Percentiles rank a stretch among this genome's conserved stretches.
phyloP scores from a whole-genome alignment of 2,888 invertebrate genomes.

The Penaeus monodon region DNA sequence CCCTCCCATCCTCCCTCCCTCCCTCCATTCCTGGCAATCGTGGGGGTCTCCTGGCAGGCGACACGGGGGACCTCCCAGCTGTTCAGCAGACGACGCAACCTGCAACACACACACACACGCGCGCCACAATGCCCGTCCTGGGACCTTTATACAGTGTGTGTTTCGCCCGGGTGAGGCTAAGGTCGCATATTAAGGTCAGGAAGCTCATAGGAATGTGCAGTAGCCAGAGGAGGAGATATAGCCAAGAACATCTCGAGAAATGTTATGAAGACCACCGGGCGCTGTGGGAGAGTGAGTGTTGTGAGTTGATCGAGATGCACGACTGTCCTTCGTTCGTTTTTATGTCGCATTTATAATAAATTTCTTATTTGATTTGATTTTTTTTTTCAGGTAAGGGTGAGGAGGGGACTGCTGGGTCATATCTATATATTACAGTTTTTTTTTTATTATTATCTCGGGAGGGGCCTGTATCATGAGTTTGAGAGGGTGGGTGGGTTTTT shows the following conservation, averaged over 20 bases:
- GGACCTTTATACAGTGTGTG: constrained; percentile 33
- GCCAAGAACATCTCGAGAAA: constrained; percentile 50
- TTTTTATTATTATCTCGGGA: too few species aligned
- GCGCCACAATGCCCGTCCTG: constrained; percentile 12
- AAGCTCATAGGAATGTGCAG: constrained; percentile 30
- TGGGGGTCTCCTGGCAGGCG: too few species aligned
- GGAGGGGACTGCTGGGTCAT: too few species aligned
- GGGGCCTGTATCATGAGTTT: too few species aligned
- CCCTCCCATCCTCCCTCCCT: background rate
- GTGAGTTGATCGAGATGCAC: background rate
- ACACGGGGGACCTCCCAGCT: background rate
- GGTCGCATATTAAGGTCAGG: background rate
- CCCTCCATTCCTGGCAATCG: too few species aligned
- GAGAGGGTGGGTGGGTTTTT: too few species aligned
- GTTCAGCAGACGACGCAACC: constrained; percentile 25
- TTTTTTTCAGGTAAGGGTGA: too few species aligned
- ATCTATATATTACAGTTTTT: too few species aligned
- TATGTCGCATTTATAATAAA: background rate
- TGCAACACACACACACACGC: constrained; percentile 19
- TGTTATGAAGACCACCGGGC: constrained; percentile 52
- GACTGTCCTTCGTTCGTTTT: background rate
- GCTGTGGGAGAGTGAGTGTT: constrained; percentile 61
- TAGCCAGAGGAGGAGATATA: constrained; percentile 38
- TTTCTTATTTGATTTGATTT: too few species aligned
- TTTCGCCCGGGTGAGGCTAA: constrained; percentile 30